Evolutionary conservation across 2,888 invertebrate species (phyloP).

Genomic region (Pristionchus mayeri): DNA sequence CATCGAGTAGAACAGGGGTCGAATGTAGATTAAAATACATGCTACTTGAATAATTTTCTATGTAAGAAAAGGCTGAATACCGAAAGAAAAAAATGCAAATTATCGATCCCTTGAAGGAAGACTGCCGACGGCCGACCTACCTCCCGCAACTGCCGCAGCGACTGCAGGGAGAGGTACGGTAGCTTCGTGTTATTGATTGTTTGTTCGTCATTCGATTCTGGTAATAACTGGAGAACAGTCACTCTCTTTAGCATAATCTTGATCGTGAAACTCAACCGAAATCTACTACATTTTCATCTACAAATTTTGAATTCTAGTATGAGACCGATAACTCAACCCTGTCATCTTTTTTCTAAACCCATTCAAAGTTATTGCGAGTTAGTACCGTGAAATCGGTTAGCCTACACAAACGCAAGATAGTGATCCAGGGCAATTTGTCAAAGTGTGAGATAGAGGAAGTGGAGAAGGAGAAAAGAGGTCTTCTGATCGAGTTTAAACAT

Average conservation of each 20-base stretch:
- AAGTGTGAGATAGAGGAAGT: background rate
- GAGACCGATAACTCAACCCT: background rate
- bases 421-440: conserved; percentile 1
- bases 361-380: background rate
- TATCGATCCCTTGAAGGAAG: background rate
- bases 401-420: background rate
- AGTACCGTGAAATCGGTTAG: background rate
- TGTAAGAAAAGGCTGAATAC: background rate
- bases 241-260: background rate
- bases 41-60: background rate
- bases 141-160: conserved; percentile 16
- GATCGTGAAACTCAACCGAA: background rate
- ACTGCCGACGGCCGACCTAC: conserved; percentile 24
- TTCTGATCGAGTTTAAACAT: too few relatives aligned
- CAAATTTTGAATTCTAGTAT: background rate
- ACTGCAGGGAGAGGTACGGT: conserved; percentile 4
- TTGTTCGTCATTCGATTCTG: too few relatives aligned
- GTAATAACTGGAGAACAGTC: background rate
- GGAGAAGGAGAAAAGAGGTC: background rate
- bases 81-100: background rate
- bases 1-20: background rate
- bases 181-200: background rate
- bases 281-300: too few relatives aligned
- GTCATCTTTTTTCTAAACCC: background rate
- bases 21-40: background rate